phyloP scores from a whole-genome alignment of 2,797 vertebrate genomes.

The Pyrrhura leucotis region DNA sequence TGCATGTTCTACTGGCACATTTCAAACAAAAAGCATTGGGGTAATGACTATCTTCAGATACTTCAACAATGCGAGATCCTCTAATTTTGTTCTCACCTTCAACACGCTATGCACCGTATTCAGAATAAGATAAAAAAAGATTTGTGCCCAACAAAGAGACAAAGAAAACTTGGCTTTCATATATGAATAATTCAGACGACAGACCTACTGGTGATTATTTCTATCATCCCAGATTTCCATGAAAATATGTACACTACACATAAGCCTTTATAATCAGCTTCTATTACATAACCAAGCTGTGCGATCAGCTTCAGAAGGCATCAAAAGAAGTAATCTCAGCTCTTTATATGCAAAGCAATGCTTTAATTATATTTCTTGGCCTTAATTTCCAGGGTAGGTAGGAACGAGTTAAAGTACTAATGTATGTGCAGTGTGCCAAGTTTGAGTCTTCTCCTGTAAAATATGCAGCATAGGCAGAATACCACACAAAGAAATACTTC shows the following conservation, averaged over 20 bases:
- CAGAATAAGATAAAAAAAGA: neutral
- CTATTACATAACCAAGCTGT: neutral
- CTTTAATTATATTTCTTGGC: neutral
- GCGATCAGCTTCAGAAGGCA: neutral
- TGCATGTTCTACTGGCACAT: neutral
- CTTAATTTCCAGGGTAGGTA: neutral
- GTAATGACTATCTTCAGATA: neutral
- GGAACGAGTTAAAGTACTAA: neutral
- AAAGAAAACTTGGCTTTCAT: constrained; percentile 5
- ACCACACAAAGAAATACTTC: neutral
- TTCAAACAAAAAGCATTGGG: neutral
- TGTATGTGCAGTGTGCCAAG: neutral
- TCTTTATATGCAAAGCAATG: neutral
- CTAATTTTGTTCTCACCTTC: neutral
- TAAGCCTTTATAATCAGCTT: neutral
- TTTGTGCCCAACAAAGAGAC: neutral
- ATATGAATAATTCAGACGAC: constrained; percentile 16
- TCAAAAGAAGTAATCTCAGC: neutral
- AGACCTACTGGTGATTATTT: constrained; percentile 3
- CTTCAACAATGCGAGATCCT: neutral
- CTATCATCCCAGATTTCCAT: constrained; percentile 9
- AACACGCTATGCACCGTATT: neutral
- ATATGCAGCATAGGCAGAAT: neutral
- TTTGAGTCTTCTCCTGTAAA: neutral
- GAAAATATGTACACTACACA: constrained; percentile 1